Percentiles rank a stretch among this genome's conserved stretches.
Evolutionary conservation across 1,140 invertebrate genomes (phyloP).

Genomic region (Polypedilum vanderplanki): DNA sequence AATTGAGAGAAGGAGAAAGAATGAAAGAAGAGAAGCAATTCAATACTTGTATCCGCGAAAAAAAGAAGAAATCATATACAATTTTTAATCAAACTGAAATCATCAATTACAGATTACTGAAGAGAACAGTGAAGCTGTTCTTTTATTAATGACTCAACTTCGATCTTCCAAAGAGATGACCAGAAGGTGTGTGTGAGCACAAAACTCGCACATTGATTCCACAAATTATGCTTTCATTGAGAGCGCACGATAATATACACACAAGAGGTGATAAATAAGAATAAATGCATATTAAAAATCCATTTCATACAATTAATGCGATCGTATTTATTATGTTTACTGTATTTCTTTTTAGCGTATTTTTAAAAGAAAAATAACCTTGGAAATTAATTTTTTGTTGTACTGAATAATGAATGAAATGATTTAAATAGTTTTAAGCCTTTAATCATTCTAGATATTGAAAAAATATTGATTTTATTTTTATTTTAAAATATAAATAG

Average conservation of each 20-base stretch:
- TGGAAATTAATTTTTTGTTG: too few relatives aligned
- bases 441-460: too few relatives aligned
- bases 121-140: background rate
- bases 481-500: too few relatives aligned
- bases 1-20: background rate
- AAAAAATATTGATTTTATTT: too few relatives aligned
- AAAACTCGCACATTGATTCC: background rate
- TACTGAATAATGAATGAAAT: too few relatives aligned
- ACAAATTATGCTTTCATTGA: conserved; percentile 26
- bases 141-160: conserved; percentile 21
- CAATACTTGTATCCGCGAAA: background rate
- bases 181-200: background rate
- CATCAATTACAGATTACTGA: conserved; percentile 27
- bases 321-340: conserved; percentile 20
- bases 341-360: background rate
- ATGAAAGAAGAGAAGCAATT: background rate
- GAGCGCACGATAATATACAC: conserved; percentile 13
- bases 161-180: background rate
- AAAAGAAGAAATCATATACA: background rate
- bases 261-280: conserved; percentile 26
- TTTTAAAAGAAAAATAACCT: background rate
- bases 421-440: too few relatives aligned
- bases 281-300: conserved; percentile 28
- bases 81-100: conserved; percentile 26
- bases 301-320: conserved; percentile 25